Conservation (phyloP, 23 tunicate genomes). For the Botrylloides violaceus region DNA sequence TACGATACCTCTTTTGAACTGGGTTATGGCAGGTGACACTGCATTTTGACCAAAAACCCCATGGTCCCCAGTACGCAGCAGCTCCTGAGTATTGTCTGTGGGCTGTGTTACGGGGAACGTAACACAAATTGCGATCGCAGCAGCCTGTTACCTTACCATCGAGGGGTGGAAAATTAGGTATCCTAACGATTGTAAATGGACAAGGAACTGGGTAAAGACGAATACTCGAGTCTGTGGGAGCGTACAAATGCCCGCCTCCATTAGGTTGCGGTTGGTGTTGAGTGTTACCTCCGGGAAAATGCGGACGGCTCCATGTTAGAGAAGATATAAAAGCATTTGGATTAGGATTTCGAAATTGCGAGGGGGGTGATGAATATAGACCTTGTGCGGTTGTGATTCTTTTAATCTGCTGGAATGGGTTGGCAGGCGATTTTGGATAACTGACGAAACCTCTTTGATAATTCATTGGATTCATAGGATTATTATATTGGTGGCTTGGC, state of each 20-base stretch:
- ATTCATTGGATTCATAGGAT: neutral
- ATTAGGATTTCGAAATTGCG: constrained; percentile 15
- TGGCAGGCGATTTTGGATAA: constrained; percentile 6
- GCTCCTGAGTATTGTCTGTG: constrained; percentile 22
- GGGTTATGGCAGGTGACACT: neutral
- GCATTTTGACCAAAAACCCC: constrained; percentile 20
- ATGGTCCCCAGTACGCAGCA: constrained; percentile 22
- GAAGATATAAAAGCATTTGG: constrained; percentile 10
- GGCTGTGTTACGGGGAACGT: neutral
- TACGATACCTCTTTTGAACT: constrained; percentile 6
- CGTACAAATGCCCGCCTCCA: neutral
- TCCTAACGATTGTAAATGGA: constrained; percentile 13
- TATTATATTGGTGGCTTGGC: no score
- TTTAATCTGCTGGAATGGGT: neutral
- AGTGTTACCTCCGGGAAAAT: constrained; percentile 2
- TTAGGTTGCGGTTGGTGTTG: neutral
- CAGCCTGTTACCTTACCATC: constrained; percentile 22
- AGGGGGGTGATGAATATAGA: neutral
- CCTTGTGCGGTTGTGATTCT: constrained; percentile 2
- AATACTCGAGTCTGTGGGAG: neutral
- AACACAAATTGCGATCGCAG: constrained; percentile 22
- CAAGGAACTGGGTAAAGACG: constrained; percentile 22
- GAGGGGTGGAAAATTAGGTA: constrained; percentile 25
- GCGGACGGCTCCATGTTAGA: neutral
- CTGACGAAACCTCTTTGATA: neutral